Evolutionary conservation across 2,888 invertebrate species (phyloP), one percentile per base, ranked within the genome.

Genomic region (Watsonalla cultraria): DNA sequence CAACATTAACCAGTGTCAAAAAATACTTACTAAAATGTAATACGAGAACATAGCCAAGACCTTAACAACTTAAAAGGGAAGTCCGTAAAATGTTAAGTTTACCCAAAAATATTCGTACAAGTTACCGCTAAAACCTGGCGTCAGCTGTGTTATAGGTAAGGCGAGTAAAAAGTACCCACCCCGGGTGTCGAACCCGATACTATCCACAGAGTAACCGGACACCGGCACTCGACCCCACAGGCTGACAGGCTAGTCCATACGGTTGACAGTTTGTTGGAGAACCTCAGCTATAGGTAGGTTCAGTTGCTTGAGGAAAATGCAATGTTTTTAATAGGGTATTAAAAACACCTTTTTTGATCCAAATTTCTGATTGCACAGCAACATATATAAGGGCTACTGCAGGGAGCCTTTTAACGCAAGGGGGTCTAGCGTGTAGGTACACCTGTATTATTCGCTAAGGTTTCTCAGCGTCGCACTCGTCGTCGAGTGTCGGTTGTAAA

Each of bases 141-240:
- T 72, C 86, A 85, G 80, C 76, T 84, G 85, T 56, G 11, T 57
- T 56, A 54, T 57, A 69, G 64, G 72, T 67, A 24, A 24, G 24
- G 24, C 65, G 69, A 64, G 65, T 66, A 70, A 73, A 70, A 69
- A 74, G 64, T 65, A 58, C 52, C 53, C 39, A 52, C 56, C 53
- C 69, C 73, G 56, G 75, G 75, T 69, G 76, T 76, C 76, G 72
- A 86, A 86, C 80, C 68, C 59, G 82, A 86, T 74, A 85, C 80
- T 71, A 50, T 37, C 14, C 15, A 37, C 49, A 34, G 53, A 53
- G 83, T 59, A 76, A 84, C 70, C 62, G 54, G 79, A 84, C 57
- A 84, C 78, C 66, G 54, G 60, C 54, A 42, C 42, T 42, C 66
- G 60, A 58, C 60, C 61, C 61, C 65, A 54, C 48, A 46, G 51